A percentile compares a stretch with the other conserved stretches of the same genome.
These are phyloP conservation scores for Panulirus ornatus DNA, from an alignment of 1,140 invertebrate genomes.

Conservation along the genomic window DNA sequence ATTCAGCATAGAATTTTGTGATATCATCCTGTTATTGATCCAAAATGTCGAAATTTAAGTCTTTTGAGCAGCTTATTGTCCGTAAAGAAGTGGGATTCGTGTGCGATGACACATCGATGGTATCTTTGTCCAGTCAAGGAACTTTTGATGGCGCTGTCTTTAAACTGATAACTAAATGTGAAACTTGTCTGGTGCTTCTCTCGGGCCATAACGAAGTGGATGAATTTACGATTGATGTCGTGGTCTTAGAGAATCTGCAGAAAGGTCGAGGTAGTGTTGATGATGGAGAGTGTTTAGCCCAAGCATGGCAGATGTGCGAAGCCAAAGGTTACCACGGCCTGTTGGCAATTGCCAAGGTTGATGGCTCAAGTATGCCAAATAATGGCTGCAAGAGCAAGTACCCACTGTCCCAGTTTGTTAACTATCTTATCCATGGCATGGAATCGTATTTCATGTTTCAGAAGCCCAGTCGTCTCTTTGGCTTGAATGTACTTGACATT, in stretches of 20 bases:
- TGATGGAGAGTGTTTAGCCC: neutral
- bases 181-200: conserved; percentile 30
- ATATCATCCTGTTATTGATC: too few species aligned
- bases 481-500: neutral
- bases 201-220: neutral
- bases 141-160: neutral
- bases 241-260: neutral
- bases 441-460: conserved; percentile 60
- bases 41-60: neutral
- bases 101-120: conserved; percentile 6
- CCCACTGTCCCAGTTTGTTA: conserved; percentile 23
- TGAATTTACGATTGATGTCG: conserved; percentile 32
- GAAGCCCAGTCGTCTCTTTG: neutral
- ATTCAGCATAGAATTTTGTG: too few species aligned
- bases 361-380: neutral
- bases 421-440: conserved; percentile 22
- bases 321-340: conserved; percentile 29
- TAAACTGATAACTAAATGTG: conserved; percentile 20
- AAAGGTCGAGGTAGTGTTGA: neutral
- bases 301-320: conserved; percentile 8
- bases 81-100: conserved; percentile 8
- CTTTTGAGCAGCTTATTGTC: conserved; percentile 26
- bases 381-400: conserved; percentile 7
- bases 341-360: neutral
- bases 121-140: neutral